Evolutionary conservation across 2,888 invertebrate species (phyloP).

Genomic region (Catocala nupta): DNA sequence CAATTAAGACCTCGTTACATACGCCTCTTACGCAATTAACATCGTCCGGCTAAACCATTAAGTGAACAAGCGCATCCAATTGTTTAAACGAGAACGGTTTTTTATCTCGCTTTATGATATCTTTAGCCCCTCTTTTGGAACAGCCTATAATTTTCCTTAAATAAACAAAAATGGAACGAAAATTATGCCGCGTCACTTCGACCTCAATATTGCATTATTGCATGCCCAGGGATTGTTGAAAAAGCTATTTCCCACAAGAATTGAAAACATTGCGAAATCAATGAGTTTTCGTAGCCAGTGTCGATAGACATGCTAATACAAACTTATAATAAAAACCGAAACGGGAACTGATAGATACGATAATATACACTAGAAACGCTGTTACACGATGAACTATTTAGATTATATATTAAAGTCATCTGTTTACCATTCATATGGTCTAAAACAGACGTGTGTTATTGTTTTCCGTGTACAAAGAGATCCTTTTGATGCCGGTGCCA

Average conservation of each 20-base stretch:
- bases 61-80: constrained; percentile 60
- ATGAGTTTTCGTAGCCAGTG: constrained; percentile 44
- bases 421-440: constrained; percentile 56
- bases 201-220: constrained; percentile 35
- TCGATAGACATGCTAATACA: constrained; percentile 48
- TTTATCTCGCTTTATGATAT: constrained; percentile 21
- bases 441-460: constrained; percentile 71
- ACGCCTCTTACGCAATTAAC: constrained; percentile 82
- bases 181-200: constrained; percentile 35
- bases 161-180: neutral
- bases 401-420: constrained; percentile 52
- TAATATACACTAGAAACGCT: constrained; percentile 39
- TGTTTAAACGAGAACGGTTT: constrained; percentile 53
- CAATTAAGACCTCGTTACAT: constrained; percentile 84
- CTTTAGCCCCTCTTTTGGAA: neutral
- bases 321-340: constrained; percentile 38
- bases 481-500: constrained; percentile 74
- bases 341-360: constrained; percentile 36
- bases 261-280: constrained; percentile 55
- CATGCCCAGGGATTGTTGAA: constrained; percentile 40
- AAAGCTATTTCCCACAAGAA: constrained; percentile 53
- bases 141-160: neutral
- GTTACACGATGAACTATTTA: constrained; percentile 48
- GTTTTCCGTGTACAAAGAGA: constrained; percentile 78
- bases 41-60: constrained; percentile 67